These are phyloP conservation scores for Menidia beryllina DNA, from an alignment of 2,113 vertebrate genomes.

Conservation along the genomic window DNA sequence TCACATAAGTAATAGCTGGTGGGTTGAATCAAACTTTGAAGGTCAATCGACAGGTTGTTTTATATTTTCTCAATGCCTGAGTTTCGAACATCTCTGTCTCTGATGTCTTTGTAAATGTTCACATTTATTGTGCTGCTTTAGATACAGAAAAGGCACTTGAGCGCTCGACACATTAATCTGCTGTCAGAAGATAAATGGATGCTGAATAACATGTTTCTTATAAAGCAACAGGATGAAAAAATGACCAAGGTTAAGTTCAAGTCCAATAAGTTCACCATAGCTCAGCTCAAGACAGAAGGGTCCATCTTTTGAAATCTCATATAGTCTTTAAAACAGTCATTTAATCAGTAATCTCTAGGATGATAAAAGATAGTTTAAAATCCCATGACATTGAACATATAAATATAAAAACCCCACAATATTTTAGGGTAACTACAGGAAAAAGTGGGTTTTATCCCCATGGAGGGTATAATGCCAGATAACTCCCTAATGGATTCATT, in stretches of 20 bases:
- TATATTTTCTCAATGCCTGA: neutral
- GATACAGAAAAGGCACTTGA: neutral
- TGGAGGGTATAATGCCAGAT: conserved; percentile 67
- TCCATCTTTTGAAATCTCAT: neutral
- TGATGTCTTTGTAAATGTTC: neutral
- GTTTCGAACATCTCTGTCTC: conserved; percentile 1
- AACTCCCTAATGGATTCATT: conserved; percentile 79
- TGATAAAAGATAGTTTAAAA: conserved; percentile 21
- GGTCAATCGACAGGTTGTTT: too few relatives aligned
- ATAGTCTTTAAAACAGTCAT: neutral
- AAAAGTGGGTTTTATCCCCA: conserved; percentile 55
- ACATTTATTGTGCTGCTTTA: neutral
- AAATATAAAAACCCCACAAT: conserved; percentile 37
- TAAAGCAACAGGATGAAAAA: neutral
- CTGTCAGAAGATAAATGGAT: neutral
- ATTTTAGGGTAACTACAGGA: conserved; percentile 55
- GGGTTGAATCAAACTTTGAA: neutral
- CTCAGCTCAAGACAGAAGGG: neutral
- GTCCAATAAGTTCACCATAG: neutral
- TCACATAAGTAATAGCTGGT: neutral
- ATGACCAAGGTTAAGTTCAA: neutral
- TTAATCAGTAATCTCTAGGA: neutral
- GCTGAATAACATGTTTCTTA: neutral
- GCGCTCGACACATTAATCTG: neutral
- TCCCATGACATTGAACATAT: conserved; percentile 46